Base-by-base conservation (phyloP, 2,888 invertebrate species). In the Lithophane semibrunnea region DNA sequence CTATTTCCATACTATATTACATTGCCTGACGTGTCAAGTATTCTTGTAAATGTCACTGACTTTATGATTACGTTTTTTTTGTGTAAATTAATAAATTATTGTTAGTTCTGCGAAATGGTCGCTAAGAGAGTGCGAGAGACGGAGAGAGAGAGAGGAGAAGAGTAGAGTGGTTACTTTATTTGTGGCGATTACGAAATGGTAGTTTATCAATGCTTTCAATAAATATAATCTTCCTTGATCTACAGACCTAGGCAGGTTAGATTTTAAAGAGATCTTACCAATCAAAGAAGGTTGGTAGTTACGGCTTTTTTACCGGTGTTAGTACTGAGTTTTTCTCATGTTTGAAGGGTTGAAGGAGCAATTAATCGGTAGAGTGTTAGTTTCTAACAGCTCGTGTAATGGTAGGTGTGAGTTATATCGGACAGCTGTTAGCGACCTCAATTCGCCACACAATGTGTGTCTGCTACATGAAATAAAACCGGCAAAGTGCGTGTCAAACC, bases 1-100 rank as follows among this genome's bases (percentile, higher is more conserved):
- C 84, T 85, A 86, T 82, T 86, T 83, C 56, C 64, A 83, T 78
- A 77, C 54, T 58, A 61, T 77, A 24, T 37, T 37, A 18, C 82
- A 44, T 58, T 42, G 24, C 21, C 37, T 37, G 37, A 52, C 2
- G 24, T 56, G 42, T 49, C 47, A 21, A 49, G 4, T 73, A 69
- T 61, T 83, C 18, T 73, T 21, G 58, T 67, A 63, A 61, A 79
- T 66, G 47, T 79, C 80, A 84, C n/a, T 66, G 79, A 65, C 65
- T 47, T 47, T 66, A 49, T 10, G 47, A 58, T 64, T 18, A 54
- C 0, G 1, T 37, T 10, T 68, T 29, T 37, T 54, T 54, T 54
- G 9, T 54, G 37, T 16, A 37, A n/a, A 21, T 44, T 10, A 44
- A 52, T 37, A 37, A 37, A 37, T 56, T 44, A 54, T 42, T 21